A percentile compares a stretch with the other conserved stretches of the same genome.
Evolutionary conservation across 1,140 invertebrate species (phyloP).

Genomic region (Bradynema listronoti): DNA sequence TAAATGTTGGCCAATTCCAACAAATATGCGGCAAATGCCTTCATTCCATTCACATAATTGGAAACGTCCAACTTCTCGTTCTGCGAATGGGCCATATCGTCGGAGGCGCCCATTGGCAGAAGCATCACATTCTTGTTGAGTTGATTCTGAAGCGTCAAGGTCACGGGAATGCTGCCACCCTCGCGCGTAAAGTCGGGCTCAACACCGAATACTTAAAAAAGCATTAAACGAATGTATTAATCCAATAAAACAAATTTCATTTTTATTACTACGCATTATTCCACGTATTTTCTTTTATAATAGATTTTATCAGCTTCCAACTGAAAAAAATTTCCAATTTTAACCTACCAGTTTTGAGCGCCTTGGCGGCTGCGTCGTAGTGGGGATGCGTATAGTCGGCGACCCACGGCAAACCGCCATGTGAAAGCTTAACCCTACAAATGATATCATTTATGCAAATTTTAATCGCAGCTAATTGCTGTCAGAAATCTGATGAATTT

Average conservation of each 20-base stretch:
- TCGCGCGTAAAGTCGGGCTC: slow-evolving; percentile 88
- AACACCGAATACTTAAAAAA: slow-evolving; percentile 71
- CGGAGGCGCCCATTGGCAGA: slow-evolving; percentile 76
- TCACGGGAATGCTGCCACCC: slow-evolving; percentile 90
- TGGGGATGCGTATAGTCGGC: slow-evolving; percentile 83
- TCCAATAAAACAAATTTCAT: too few species aligned
- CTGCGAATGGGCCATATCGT: slow-evolving; percentile 91
- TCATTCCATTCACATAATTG: slow-evolving; percentile 43
- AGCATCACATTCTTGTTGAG: slow-evolving; percentile 60
- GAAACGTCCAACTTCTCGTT: slow-evolving; percentile 38
- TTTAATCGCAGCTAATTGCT: not conserved
- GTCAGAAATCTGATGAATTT: too few species aligned
- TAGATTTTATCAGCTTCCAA: too few species aligned
- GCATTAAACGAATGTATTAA: too few species aligned
- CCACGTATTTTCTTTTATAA: too few species aligned
- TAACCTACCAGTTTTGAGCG: slow-evolving; percentile 68
- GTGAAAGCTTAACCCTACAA: slow-evolving; percentile 62
- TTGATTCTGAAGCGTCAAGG: slow-evolving; percentile 71
- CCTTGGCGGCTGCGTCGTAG: slow-evolving; percentile 77
- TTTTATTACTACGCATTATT: too few species aligned
- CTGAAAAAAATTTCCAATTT: too few species aligned
- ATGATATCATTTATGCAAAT: slow-evolving; percentile 13
- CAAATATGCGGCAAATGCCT: slow-evolving; percentile 38
- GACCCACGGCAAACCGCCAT: slow-evolving; percentile 81
- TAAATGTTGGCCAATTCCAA: slow-evolving; percentile 34